Evolutionary conservation across 64 coral and sea anemone genomes (phyloP), one percentile per base, ranked within the genome.

Genomic region (Stylophora pistillata): DNA sequence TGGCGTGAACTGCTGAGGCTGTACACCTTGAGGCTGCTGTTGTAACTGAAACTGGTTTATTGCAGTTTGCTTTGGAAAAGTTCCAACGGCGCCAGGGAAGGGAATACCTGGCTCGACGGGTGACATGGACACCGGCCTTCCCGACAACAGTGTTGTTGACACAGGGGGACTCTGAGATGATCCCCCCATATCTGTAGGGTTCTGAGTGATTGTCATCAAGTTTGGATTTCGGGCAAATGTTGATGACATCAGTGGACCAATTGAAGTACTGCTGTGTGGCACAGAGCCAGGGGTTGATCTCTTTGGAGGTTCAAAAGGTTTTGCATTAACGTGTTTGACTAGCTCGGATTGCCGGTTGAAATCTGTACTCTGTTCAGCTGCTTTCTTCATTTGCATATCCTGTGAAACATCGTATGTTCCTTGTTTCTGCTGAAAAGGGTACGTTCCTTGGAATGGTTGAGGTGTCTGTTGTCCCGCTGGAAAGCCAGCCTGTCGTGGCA

Each of bases 261-360:
- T 90, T 47, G 73, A 86, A 55, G 88, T 53, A 54, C 78, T 96
- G 37, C 55, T 84, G 23, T 80, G 33, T 53, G 88, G 52, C 15
- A 63, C 88, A 58, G 95, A 86, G 25, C 91, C 89, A 52, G 95
- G 91, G 56, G 91, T 93, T 58, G 91, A 93, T 37, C 95, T 87
- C 82, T 97, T 97, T 79, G 97, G 97, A 71, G 97, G 97, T 88
- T 99, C 93, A 91, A 99, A 99, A 66, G 97, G 97, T 76, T 99
- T 99, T 15, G 97, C 97, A 88, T 99, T 93, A 1, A 99, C 91
- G 64, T 99, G 97, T 73, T 99, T 99, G 30, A 89, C 90, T 58
- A 99, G 62, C 64, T 95, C 97, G 41, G 97, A 99, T 32, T 95
- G 97, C 32, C 79, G 58, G 29, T 5, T 91, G 63, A 88, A 91